Evolutionary conservation across 2,888 invertebrate genomes (phyloP).

Genomic region (Zaprionus obscuricornis): DNA sequence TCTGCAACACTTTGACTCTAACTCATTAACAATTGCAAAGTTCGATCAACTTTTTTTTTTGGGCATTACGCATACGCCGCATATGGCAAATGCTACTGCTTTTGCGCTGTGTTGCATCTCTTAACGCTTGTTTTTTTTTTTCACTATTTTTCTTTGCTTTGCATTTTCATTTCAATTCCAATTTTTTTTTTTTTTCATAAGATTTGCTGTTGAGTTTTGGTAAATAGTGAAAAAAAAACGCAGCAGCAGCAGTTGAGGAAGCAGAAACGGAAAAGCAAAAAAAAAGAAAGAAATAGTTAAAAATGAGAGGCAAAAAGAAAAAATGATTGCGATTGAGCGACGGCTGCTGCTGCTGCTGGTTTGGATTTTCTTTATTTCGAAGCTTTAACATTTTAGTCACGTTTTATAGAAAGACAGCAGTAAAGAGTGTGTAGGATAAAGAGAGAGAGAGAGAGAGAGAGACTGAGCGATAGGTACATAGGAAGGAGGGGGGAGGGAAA

Average conservation of each 20-base stretch:
- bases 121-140: too few species aligned
- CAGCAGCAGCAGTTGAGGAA: background rate
- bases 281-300: slow-evolving; percentile 16
- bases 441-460: too few species aligned
- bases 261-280: slow-evolving; percentile 8
- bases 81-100: slow-evolving; percentile 19
- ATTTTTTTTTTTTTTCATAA: slow-evolving; percentile 77
- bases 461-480: too few species aligned
- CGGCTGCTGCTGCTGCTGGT: slow-evolving; percentile 47
- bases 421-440: background rate
- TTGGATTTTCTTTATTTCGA: slow-evolving; percentile 65
- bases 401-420: slow-evolving; percentile 50
- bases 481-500: slow-evolving; percentile 4
- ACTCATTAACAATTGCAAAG: too few species aligned
- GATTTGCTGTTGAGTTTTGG: slow-evolving; percentile 46
- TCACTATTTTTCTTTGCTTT: slow-evolving; percentile 35
- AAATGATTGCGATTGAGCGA: slow-evolving; percentile 64
- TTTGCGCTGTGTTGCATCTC: background rate
- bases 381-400: slow-evolving; percentile 81
- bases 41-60: too few species aligned
- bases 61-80: slow-evolving; percentile 47
- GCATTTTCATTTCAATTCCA: slow-evolving; percentile 63
- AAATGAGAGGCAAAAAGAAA: background rate
- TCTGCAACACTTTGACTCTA: too few species aligned
- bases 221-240: slow-evolving; percentile 8